Percentiles rank a stretch among this genome's conserved stretches.
phyloP scores from a whole-genome alignment of 1,140 invertebrate genomes.

The Telenomus remus region DNA sequence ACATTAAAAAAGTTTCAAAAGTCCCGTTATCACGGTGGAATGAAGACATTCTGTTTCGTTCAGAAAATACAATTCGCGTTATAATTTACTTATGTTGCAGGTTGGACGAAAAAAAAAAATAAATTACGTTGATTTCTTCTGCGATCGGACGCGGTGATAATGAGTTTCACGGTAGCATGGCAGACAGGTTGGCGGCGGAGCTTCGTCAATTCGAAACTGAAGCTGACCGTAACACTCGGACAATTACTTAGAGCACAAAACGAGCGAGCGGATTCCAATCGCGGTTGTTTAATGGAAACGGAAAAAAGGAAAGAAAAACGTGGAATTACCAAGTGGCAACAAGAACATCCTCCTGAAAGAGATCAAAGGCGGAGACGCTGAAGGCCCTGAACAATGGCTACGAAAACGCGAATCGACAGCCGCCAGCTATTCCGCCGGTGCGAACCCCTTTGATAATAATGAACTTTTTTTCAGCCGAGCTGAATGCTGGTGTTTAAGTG shows the following conservation, averaged over 20 bases:
- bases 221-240: constrained; percentile 52
- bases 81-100: constrained; percentile 25
- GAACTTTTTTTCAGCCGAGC: constrained; percentile 33
- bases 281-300: constrained; percentile 47
- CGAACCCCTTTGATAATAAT: constrained; percentile 30
- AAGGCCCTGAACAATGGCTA: constrained; percentile 55
- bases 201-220: constrained; percentile 37
- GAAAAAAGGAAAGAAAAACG: constrained; percentile 24
- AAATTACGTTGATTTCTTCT: constrained; percentile 34
- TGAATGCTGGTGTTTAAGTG: constrained; percentile 30
- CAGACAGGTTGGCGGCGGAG: constrained; percentile 30
- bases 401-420: constrained; percentile 52
- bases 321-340: constrained; percentile 25
- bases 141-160: constrained; percentile 56
- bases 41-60: constrained; percentile 15
- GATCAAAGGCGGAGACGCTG: constrained; percentile 56
- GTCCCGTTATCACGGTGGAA: no score
- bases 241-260: constrained; percentile 66
- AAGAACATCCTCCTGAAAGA: constrained; percentile 46
- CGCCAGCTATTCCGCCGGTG: constrained; percentile 31
- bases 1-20: no score
- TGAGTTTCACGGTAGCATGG: constrained; percentile 65
- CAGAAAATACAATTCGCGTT: constrained; percentile 11
- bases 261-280: constrained; percentile 33
- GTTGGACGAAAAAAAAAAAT: constrained; percentile 13